A percentile compares a stretch with the other conserved stretches of the same genome.
phyloP scores from a whole-genome alignment of 2,797 vertebrate genomes.

The Anas bahamensis region DNA sequence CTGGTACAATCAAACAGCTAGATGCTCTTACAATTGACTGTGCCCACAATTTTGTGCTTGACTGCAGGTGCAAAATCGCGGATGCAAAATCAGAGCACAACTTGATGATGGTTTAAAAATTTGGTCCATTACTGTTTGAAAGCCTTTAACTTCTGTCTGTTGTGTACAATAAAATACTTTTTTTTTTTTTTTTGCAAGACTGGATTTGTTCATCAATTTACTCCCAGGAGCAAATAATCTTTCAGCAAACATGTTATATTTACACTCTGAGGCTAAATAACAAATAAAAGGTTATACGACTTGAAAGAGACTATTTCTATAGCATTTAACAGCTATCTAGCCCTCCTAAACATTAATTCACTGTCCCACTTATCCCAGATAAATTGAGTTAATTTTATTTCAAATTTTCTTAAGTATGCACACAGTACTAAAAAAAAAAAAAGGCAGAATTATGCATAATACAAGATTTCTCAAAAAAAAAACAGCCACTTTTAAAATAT shows the following conservation, averaged over 20 bases:
- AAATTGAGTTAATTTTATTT: not conserved
- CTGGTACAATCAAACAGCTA: constrained; percentile 62
- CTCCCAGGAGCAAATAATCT: not conserved
- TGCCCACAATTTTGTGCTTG: constrained; percentile 71
- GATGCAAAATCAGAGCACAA: constrained; percentile 58
- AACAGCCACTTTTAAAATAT: not conserved
- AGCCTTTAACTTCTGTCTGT: not conserved
- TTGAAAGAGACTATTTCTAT: not conserved
- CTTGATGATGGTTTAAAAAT: constrained; percentile 28
- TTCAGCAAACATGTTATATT: not conserved
- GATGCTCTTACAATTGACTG: constrained; percentile 51
- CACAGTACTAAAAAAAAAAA: not conserved
- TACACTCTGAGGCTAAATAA: not conserved
- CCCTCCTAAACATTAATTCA: rapidly evolving
- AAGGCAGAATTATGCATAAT: not conserved
- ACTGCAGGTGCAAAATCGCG: constrained; percentile 63
- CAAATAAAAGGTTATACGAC: not conserved
- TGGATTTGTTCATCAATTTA: not conserved
- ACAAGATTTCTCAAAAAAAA: not conserved
- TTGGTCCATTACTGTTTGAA: not conserved
- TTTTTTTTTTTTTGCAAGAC: not conserved
- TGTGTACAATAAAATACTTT: not conserved
- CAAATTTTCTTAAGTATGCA: not conserved
- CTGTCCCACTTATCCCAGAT: not conserved
- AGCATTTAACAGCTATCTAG: not conserved